Evolutionary conservation across 2,113 vertebrate species (phyloP).

Genomic region (Tiliqua scincoides): DNA sequence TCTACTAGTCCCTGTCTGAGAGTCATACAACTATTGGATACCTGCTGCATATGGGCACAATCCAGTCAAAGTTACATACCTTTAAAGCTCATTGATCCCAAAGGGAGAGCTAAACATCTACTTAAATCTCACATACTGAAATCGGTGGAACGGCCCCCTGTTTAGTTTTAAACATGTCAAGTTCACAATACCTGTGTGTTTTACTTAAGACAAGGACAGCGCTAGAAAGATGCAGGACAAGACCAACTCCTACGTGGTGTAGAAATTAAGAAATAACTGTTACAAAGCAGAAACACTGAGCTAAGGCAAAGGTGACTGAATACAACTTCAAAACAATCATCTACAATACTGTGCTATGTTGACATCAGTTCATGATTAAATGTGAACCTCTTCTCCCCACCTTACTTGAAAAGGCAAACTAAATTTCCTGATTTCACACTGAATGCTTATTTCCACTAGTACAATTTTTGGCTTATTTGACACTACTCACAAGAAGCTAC

Average conservation of each 20-base stretch:
- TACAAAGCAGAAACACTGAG: neutral
- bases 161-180: neutral
- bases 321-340: rapidly evolving
- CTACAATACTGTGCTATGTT: neutral
- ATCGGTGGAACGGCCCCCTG: neutral
- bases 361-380: neutral
- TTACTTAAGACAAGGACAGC: neutral
- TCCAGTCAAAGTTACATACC: neutral
- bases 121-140: neutral
- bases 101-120: neutral
- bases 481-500: neutral
- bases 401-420: neutral
- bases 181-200: neutral
- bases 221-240: neutral
- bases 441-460: neutral
- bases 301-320: too few relatives aligned
- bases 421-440: neutral
- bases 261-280: rapidly evolving
- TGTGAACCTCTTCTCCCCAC: neutral
- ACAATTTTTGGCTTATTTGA: too few relatives aligned
- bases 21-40: neutral
- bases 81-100: neutral
- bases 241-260: neutral
- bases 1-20: neutral
- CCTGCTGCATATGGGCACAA: neutral